Evolutionary conservation across 2,888 invertebrate species (phyloP).

Genomic region (Dryococelus australis): DNA sequence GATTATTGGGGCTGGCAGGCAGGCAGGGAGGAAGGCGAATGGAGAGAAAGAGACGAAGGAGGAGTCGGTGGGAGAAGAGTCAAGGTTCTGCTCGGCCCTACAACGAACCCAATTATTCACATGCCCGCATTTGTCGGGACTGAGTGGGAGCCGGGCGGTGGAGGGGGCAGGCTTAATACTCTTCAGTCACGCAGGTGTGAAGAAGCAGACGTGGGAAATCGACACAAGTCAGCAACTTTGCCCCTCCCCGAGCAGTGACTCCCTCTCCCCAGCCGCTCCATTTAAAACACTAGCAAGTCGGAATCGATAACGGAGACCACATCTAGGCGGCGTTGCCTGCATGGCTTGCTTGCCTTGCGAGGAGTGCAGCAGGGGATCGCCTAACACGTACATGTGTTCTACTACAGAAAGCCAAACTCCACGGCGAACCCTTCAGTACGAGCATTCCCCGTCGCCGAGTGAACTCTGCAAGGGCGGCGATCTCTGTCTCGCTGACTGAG

Average conservation of each 20-base stretch:
- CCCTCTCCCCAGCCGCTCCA: constrained; percentile 30
- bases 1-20: neutral
- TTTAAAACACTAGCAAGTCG: constrained; percentile 36
- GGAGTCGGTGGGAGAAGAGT: neutral
- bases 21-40: neutral
- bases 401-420: no score
- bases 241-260: neutral
- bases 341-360: neutral
- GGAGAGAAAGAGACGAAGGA: neutral
- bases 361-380: no score
- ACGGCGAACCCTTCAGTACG: no score
- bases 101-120: constrained; percentile 37
- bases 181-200: constrained; percentile 43
- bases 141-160: neutral
- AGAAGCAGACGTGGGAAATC: constrained; percentile 43
- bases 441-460: no score
- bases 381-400: no score
- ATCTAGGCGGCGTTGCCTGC: neutral
- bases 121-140: constrained; percentile 20
- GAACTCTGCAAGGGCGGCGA: no score
- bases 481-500: no score
- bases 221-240: constrained; percentile 35
- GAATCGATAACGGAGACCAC: constrained; percentile 32
- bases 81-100: neutral
- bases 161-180: constrained; percentile 40